Evolutionary conservation across 2,888 invertebrate species (phyloP), one percentile per base, ranked within the genome.

Genomic region (Stenchaetothrips biformis): DNA sequence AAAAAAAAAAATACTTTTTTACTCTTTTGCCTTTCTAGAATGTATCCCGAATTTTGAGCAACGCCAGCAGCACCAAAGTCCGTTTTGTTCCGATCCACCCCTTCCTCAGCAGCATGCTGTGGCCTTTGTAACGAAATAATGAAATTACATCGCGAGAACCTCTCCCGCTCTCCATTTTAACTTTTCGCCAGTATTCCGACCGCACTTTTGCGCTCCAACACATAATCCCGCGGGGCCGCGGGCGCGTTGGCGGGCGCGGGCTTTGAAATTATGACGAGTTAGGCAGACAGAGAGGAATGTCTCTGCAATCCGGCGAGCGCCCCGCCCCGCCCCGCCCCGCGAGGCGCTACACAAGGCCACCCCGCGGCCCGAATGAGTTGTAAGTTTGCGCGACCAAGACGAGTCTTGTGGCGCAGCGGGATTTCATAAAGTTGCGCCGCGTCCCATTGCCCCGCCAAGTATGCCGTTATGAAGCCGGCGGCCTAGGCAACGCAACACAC

Each of bases 281-380:
- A 37, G 59, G 59, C 59, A 59, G 59, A 59, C 59, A 59, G 18
- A 16, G 16, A 59, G 67, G 67, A 74, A 74, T 74, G 67, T 74
- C 67, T 74, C 67, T 74, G 67, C 25, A 74, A 74, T 25, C 67
- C 25, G n/a, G 59, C 59, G 59, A 59, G 59, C 37, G 37, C 37
- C 37, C 37, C 37, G 37, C 37, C 37, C 37, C 37, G 37, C 37
- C 2, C 37, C 37, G 37, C 37, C 2, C 37, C 37, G 37, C 37
- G 37, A 1, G 2, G 37, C 37, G 37, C 37, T 2, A 37, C 37
- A 37, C 37, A 37, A 37, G 37, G 37, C 37, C 37, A 37, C 37
- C 37, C 37, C 37, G 37, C 37, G 37, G 37, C 37, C 37, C 37
- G 37, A 74, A 74, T 74, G 25, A 74, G 67, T 74, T 74, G 67